phyloP scores from a whole-genome alignment of 2,797 vertebrate genomes.

The Danio tinwini region DNA sequence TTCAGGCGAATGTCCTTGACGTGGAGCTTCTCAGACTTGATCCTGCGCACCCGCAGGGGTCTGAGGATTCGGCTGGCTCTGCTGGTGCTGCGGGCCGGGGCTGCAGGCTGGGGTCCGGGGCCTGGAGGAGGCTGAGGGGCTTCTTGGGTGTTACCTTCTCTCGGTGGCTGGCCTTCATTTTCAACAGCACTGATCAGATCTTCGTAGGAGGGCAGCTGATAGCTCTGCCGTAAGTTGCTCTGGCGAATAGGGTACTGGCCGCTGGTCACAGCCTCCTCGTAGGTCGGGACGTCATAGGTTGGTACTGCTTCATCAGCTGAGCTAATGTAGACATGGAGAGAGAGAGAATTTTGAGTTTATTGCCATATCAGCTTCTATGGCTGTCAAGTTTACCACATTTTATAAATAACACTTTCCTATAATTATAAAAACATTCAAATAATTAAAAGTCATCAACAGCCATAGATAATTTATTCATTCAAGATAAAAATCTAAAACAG shows the following conservation, averaged over 20 bases:
- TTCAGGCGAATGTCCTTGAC: conserved; percentile 90
- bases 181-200: conserved; percentile 84
- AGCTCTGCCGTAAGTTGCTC: conserved; percentile 80
- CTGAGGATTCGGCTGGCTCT: conserved; percentile 84
- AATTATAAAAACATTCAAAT: too few species aligned
- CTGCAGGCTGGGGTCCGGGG: conserved; percentile 34
- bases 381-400: too few species aligned
- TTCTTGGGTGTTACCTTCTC: conserved; percentile 28
- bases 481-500: too few species aligned
- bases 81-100: conserved; percentile 76
- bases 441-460: too few species aligned
- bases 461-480: too few species aligned
- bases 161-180: conserved; percentile 71
- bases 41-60: conserved; percentile 89
- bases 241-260: conserved; percentile 73
- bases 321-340: conserved; percentile 32
- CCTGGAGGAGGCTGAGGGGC: conserved; percentile 30
- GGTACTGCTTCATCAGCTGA: conserved; percentile 66
- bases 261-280: conserved; percentile 90
- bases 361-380: too few species aligned
- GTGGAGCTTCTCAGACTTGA: conserved; percentile 96
- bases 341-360: too few species aligned
- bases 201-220: conserved; percentile 93
- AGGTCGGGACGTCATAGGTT: conserved; percentile 88
- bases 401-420: too few species aligned